Conservation (phyloP, 2,113 vertebrate species). For the Trematocara variabile region DNA sequence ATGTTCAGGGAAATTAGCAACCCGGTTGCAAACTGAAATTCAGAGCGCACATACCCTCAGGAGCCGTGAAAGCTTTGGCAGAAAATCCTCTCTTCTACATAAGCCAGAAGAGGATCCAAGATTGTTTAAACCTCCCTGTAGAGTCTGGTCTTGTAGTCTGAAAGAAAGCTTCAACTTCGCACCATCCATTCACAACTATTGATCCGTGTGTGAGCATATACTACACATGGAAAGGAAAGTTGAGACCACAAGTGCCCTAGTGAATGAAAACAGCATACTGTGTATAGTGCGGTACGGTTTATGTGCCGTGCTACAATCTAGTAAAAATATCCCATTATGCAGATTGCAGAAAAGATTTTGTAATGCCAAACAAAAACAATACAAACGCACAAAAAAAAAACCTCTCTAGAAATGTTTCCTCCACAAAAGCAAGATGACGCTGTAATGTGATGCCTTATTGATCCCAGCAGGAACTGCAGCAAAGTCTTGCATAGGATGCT, state of each 20-base stretch:
- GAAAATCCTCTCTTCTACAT: not conserved
- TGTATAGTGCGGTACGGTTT: not conserved
- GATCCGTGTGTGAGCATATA: not conserved
- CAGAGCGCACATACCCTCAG: constrained; percentile 23
- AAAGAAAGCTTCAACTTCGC: constrained; percentile 1
- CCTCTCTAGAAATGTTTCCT: not conserved
- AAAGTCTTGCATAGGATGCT: not conserved
- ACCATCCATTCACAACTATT: constrained; percentile 28
- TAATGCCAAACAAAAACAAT: not conserved
- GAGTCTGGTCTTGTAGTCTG: not conserved
- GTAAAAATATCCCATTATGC: not conserved
- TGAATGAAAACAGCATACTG: not conserved
- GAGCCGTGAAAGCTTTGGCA: constrained; percentile 14
- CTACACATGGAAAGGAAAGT: not conserved
- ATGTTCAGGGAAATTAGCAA: constrained; percentile 35
- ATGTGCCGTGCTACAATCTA: not conserved
- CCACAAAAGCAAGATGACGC: not conserved
- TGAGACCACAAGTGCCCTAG: not conserved
- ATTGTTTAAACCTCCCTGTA: constrained; percentile 11
- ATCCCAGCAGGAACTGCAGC: constrained; percentile 28
- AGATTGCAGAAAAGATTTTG: not conserved
- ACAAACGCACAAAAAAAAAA: no score
- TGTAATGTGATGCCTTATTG: constrained; percentile 21
- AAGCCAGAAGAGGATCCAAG: constrained; percentile 6
- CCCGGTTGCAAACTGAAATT: constrained; percentile 11